Evolutionary conservation across 37 sponge, comb jelly and placozoan species (phyloP).

Genomic region (Axinella damicornis): DNA sequence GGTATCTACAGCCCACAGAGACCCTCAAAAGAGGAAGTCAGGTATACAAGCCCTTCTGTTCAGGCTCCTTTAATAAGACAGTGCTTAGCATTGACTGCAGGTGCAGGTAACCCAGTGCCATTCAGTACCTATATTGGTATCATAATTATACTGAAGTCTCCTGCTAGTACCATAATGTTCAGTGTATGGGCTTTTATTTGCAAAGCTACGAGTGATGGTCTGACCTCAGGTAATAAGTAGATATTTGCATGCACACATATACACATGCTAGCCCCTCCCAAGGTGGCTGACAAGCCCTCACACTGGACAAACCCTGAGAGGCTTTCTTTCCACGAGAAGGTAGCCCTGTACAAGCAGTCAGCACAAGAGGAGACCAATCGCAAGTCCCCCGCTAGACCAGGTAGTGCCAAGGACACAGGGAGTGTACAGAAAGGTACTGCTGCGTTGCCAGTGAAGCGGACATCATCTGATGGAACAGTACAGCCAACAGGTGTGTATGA

Average conservation of each 20-base stretch:
- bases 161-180: too few species aligned
- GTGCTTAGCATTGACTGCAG: too few species aligned
- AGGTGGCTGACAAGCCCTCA: conserved; percentile 37
- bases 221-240: too few species aligned
- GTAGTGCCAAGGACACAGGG: neutral
- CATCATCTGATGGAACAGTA: conserved; percentile 6
- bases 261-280: conserved; percentile 15
- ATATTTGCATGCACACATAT: neutral
- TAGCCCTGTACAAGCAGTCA: conserved; percentile 47
- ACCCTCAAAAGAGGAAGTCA: too few species aligned
- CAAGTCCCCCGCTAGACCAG: neutral
- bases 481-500: neutral
- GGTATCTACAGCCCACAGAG: too few species aligned
- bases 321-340: conserved; percentile 55
- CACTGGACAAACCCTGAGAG: conserved; percentile 31
- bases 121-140: too few species aligned
- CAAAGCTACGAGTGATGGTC: too few species aligned
- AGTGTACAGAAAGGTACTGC: neutral
- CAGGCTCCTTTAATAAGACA: too few species aligned
- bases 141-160: too few species aligned
- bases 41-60: too few species aligned
- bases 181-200: neutral
- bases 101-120: neutral
- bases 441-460: neutral
- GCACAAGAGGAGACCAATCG: neutral